phyloP scores from a whole-genome alignment of 2,888 invertebrate genomes.

The Sicus ferrugineus region DNA sequence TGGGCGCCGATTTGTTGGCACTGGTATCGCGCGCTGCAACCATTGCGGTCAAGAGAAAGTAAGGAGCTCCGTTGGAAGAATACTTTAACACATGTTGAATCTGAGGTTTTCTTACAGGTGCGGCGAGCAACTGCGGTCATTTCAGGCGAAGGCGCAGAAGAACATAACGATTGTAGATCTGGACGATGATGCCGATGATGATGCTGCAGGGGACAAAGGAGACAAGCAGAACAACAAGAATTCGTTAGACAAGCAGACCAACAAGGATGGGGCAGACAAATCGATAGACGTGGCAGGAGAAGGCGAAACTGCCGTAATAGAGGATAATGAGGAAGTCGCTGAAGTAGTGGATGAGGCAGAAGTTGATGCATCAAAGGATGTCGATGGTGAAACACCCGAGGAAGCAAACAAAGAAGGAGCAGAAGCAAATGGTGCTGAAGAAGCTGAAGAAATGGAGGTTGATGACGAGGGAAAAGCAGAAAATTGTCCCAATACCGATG shows the following conservation, averaged over 20 bases:
- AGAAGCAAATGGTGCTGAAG: conserved; percentile 26
- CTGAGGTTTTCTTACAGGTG: conserved; percentile 44
- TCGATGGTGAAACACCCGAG: not conserved
- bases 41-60: conserved; percentile 78
- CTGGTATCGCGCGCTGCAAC: conserved; percentile 88
- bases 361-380: conserved; percentile 45
- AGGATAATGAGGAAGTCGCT: not conserved
- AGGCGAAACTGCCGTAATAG: conserved; percentile 4
- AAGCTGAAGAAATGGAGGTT: conserved; percentile 39
- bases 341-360: conserved; percentile 29
- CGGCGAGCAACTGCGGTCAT: conserved; percentile 55
- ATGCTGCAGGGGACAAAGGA: conserved; percentile 36
- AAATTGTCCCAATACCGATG: conserved; percentile 34
- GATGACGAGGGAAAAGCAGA: conserved; percentile 41
- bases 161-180: conserved; percentile 62
- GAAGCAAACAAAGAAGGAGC: conserved; percentile 4
- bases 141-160: conserved; percentile 53
- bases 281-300: conserved; percentile 2
- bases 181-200: conserved; percentile 56
- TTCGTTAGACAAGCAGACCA: not conserved
- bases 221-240: conserved; percentile 29
- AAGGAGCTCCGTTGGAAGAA: conserved; percentile 47
- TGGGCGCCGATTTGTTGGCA: conserved; percentile 91
- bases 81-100: not conserved
- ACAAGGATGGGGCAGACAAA: conserved; percentile 9